phyloP scores from a whole-genome alignment of 2,888 invertebrate genomes.

The Drosophila setosimentum region DNA sequence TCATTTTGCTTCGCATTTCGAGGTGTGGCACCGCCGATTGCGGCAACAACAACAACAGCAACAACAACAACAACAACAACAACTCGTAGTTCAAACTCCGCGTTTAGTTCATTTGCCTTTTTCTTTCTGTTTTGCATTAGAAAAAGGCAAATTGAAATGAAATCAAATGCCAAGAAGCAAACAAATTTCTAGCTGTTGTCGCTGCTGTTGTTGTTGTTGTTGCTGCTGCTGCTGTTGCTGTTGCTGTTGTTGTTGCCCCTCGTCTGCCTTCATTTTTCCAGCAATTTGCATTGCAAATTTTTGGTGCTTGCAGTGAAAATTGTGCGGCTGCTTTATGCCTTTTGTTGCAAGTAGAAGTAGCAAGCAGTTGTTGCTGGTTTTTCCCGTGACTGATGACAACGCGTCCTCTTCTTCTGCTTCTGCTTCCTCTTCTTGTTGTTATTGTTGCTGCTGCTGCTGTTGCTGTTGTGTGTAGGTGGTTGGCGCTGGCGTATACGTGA shows the following conservation, averaged over 20 bases:
- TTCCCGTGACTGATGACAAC: conserved; percentile 43
- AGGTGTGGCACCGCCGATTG: conserved; percentile 81
- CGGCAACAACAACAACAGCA: conserved; percentile 43
- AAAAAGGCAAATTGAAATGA: conserved; percentile 78
- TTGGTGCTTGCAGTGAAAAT: conserved; percentile 73
- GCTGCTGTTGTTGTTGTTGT: conserved; percentile 10
- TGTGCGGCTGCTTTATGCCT: conserved; percentile 39
- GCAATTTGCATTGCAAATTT: conserved; percentile 80
- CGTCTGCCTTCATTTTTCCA: conserved; percentile 45
- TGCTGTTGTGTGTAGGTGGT: conserved; percentile 34
- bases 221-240: conserved; percentile 28
- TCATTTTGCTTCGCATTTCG: conserved; percentile 71
- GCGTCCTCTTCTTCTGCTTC: neutral
- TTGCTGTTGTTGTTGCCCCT: conserved; percentile 41
- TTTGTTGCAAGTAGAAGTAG: conserved; percentile 26
- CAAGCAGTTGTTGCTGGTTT: conserved; percentile 42
- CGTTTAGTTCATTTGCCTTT: conserved; percentile 81
- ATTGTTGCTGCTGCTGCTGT: conserved; percentile 3
- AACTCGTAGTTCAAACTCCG: conserved; percentile 75
- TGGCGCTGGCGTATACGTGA: conserved; percentile 69
- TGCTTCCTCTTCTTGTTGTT: conserved; percentile 9
- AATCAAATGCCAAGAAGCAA: conserved; percentile 77
- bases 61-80: conserved; percentile 32
- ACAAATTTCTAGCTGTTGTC: conserved; percentile 49
- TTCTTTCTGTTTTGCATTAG: conserved; percentile 67